phyloP scores from a whole-genome alignment of 2,113 vertebrate genomes.

The Ondatra zibethicus region DNA sequence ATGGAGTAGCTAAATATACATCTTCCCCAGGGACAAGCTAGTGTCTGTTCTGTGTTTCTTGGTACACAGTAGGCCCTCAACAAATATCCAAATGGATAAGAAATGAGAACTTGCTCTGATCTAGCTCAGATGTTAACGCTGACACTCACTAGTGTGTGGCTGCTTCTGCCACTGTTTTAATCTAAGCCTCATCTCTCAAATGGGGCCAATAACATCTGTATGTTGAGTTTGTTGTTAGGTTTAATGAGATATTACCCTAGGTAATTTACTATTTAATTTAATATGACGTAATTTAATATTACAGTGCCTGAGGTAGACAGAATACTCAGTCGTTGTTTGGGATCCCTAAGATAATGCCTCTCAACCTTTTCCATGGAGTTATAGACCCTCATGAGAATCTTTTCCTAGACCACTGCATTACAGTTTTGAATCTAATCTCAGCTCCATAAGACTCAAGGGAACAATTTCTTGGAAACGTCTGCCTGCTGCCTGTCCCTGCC shows the following conservation, averaged over 20 bases:
- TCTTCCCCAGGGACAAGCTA: background rate
- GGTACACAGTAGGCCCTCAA: background rate
- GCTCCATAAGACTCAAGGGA: background rate
- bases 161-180: background rate
- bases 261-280: too few relatives aligned
- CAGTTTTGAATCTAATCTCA: background rate
- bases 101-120: background rate
- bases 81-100: background rate
- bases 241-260: background rate
- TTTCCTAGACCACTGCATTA: background rate
- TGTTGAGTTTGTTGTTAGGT: background rate
- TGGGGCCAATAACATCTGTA: background rate
- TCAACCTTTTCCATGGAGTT: background rate
- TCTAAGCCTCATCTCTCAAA: background rate
- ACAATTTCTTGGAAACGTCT: background rate
- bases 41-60: background rate
- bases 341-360: background rate
- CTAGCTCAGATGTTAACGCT: background rate
- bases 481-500: background rate
- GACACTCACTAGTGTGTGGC: background rate
- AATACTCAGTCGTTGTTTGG: background rate
- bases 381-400: background rate
- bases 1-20: background rate
- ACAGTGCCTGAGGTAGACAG: accelerated
- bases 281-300: too few relatives aligned